Evolutionary conservation across 1,140 invertebrate genomes (phyloP), one percentile per base, ranked within the genome.

Genomic region (Platorchestia sp.): DNA sequence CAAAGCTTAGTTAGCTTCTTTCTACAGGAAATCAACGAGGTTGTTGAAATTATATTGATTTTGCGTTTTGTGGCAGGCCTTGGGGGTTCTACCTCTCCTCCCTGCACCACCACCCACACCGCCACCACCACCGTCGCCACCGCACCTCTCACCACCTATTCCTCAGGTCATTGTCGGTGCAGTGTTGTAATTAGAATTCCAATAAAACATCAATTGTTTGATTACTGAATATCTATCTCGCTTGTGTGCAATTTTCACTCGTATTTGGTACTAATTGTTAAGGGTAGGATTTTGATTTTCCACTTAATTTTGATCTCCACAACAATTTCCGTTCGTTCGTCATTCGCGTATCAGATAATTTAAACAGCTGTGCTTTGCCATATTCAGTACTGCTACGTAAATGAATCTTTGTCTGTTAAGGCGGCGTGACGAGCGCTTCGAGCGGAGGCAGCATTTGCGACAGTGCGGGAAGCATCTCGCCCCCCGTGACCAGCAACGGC

Each of bases 401-500:
- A 27, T 27, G 27, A 22, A 36, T 19, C 42, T 10, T 89, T 89
- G 42, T 89, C 42, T 89, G 36, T 89, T 7, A 5, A 93, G 91
- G 91, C 10, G 91, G 91, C 10, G 91, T 93, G 45, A 93, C 91
- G 45, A 93, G 91, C 91, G 91, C 91, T 7, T 93, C 91, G 40
- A 93, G 91, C 44, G 91, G 91, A 10, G 91, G 91, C 91, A 93
- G 91, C 91, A 93, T 93, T n/a, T 93, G 91, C 45, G 91, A 93
- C 91, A 93, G 91, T 44, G 91, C 91, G 1, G 91, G 91, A 1
- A 93, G 91, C 91, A 93, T 93, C 36, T 93, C 91, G 36, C 91
- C 91, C 40, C 91, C 91, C 45, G 44, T 47, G 41, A 44, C 45
- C 45, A 93, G 43, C n/a, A 93, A 93, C 45, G 91, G 91, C 40